phyloP scores from a whole-genome alignment of 2,888 invertebrate species.

The Eumerus sabulonum region DNA sequence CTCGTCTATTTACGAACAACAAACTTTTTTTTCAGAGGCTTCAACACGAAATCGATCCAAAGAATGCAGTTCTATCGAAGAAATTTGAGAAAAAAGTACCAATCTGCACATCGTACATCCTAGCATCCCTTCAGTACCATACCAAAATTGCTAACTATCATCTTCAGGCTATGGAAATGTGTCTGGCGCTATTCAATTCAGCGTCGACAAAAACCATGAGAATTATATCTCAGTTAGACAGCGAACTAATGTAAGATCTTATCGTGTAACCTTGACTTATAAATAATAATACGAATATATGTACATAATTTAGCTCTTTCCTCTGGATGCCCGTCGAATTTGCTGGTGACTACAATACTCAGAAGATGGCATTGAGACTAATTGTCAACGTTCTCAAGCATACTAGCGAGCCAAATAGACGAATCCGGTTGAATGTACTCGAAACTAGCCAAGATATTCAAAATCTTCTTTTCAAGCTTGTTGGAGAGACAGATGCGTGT shows the following conservation, averaged over 20 bases:
- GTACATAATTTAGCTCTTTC: constrained; percentile 34
- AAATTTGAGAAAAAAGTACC: constrained; percentile 70
- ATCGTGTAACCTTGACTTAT: background rate
- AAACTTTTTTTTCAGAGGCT: too few relatives aligned
- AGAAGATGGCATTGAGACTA: constrained; percentile 67
- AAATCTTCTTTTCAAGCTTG: constrained; percentile 44
- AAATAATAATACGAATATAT: background rate
- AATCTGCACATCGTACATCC: constrained; percentile 69
- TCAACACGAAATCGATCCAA: constrained; percentile 53
- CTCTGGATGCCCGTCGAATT: constrained; percentile 71
- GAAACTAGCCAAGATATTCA: constrained; percentile 29
- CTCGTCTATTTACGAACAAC: too few relatives aligned
- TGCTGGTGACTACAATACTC: constrained; percentile 71
- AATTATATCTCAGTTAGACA: constrained; percentile 50
- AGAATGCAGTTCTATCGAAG: constrained; percentile 29
- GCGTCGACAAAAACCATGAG: constrained; percentile 48
- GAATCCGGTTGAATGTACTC: constrained; percentile 25
- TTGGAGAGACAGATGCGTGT: constrained; percentile 17
- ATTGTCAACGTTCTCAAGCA: constrained; percentile 66
- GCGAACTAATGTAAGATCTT: constrained; percentile 65
- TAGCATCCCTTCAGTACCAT: constrained; percentile 70
- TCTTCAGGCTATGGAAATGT: constrained; percentile 64
- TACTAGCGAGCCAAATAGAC: constrained; percentile 43
- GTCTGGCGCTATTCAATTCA: constrained; percentile 64
- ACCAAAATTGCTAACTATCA: constrained; percentile 69